Evolutionary conservation across 1,140 invertebrate genomes (phyloP), one percentile per base, ranked within the genome.

Genomic region (Cotesia glomerata): DNA sequence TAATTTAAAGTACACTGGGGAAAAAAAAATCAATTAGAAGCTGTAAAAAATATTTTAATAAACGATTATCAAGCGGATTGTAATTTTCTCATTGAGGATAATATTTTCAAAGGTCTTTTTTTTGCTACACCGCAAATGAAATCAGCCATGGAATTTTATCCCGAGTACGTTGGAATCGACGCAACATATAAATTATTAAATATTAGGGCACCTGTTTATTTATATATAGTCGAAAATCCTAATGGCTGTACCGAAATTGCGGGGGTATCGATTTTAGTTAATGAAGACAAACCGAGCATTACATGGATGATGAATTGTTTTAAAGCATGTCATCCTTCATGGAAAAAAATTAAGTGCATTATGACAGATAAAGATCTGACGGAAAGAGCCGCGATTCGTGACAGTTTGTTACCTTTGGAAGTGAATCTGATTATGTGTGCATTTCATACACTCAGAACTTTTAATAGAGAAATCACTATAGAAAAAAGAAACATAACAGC

Each of bases 291-390:
- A 58, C 58, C 32, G 4, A 58, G 39, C 2, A 71, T 74, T 26
- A n/a, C 0, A 18, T 74, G 73, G 73, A 34, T 70, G 5, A 32
- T 74, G 59, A n/a, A 65, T 34, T 39, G 51, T 58, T 74, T 74
- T 35, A 74, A 74, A 39, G 49, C 51, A 36, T 59, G 18, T 26
- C 67, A 74, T 45, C 58, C 66, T 0, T 32, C 67, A 1, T 65
- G 56, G 62, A 34, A 7, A 16, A 45, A 54, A 3, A 70, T 74
- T 2, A 74, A 65, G 56, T 45, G n/a, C 14, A 36, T 74, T 11
- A 74, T 74, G 73, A 54, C 73, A 0, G 73, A 74, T 51, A 74
- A 74, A 26, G 68, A 74, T 64, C 56, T 71, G 32, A 18, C 65
- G 3, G 73, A 65, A 49, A 34, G 64, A 66, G 63, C 58, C 14